These are phyloP conservation scores for Heterodera carotae DNA, from an alignment of 1,140 invertebrate species.

Conservation along the genomic window DNA sequence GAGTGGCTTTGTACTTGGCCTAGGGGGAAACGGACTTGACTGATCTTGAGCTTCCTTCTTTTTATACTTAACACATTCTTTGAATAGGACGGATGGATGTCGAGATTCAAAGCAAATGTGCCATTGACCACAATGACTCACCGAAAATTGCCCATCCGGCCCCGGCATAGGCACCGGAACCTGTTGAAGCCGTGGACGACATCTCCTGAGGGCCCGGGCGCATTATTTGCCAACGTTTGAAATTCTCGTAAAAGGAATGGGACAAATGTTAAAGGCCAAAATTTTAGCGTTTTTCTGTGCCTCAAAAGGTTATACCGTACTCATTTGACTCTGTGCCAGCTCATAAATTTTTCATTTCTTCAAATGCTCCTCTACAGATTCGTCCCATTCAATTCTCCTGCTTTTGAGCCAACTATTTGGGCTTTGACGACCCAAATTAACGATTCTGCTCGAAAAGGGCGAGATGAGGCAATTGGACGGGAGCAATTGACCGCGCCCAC, in stretches of 20 bases:
- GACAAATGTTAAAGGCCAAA: not conserved
- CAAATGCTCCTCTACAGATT: not conserved
- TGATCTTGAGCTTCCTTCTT: too few species aligned
- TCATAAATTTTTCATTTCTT: not conserved
- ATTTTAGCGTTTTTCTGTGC: too few species aligned
- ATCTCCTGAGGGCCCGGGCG: not conserved
- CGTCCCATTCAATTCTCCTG: not conserved
- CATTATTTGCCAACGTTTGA: slow-evolving; percentile 11
- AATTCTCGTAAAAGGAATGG: not conserved
- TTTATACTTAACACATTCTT: too few species aligned
- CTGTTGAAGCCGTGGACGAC: not conserved
- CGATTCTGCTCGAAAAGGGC: not conserved
- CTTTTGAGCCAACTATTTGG: not conserved
- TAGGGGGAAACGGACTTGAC: not conserved
- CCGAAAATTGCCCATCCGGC: slow-evolving; percentile 9
- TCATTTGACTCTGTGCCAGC: not conserved
- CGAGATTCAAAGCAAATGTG: not conserved
- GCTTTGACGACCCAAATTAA: not conserved
- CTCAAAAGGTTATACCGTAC: too few species aligned
- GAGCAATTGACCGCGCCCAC: too few species aligned
- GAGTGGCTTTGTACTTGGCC: not conserved
- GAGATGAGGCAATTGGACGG: too few species aligned
- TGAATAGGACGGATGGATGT: not conserved
- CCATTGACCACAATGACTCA: not conserved
- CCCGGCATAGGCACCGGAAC: not conserved